Base-by-base conservation (phyloP, 1,140 invertebrate species). In the Andricus grossulariae region DNA sequence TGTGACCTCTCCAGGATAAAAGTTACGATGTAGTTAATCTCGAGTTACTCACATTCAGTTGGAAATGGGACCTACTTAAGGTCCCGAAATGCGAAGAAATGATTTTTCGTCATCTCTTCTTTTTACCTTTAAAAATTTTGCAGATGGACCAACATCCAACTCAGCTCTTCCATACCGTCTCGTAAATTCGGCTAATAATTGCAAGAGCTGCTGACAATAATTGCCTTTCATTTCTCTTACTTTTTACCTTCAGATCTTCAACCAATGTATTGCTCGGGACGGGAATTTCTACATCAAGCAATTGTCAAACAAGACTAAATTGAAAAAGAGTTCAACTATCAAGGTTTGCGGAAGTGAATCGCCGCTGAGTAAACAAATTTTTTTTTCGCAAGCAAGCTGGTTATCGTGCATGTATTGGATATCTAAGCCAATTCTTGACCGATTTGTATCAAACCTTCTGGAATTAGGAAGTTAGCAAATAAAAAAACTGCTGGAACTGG, bases 1-100 rank as follows among this genome's bases (percentile, higher is more conserved):
- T 57, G 55, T 18, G 55, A 57, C 55, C 55, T 57, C 55, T 25
- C 19, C 55, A 57, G 55, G 55, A 57, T 21, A 57, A 57, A 57
- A 57, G 55, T 57, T 57, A 57, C 11, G 55, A 57, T 57, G 55
- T 57, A 57, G 19, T 57, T 25, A 32, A 54, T 54, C 52, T 54
- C 52, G n/a, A 18, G 52, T 54, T 25, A 57, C 19, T 21, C 55
- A 57, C 19, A 57, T 57, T 25, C 55, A 25, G 10, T 21, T 21
- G 18, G 13, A 57, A 57, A 57, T 57, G 19, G 55, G 21, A 32
- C 55, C 21, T 21, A 11, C 55, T 57, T 15, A 57, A 57, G 8
- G 55, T 21, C 7, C 55, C 19, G 32, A 39, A 66, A 4, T 32
- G 5, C 11, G 3, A 66, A 66, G 21, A 66, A 66, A 66, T 54